Conservation (phyloP, 2,113 vertebrate species). For the Lethenteron camtschaticum region DNA sequence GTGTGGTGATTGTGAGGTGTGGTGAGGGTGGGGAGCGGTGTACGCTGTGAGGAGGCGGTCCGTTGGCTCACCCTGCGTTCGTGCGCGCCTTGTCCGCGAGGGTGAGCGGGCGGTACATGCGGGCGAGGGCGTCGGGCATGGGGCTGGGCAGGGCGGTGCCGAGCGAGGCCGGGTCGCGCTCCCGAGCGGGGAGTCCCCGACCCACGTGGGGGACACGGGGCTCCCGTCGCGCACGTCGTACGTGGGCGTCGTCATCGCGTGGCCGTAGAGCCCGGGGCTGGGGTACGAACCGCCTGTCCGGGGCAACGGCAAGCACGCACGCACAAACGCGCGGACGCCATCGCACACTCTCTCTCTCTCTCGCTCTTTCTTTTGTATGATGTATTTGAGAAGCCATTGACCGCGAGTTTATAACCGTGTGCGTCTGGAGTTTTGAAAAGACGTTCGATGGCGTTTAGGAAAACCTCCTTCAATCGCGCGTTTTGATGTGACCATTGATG, state of each 20-base stretch:
- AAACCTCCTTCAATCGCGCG: background rate
- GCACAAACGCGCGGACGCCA: background rate
- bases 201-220: constrained; percentile 53
- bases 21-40: no score
- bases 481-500: background rate
- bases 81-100: constrained; percentile 60
- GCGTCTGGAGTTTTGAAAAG: background rate
- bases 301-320: background rate
- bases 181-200: constrained; percentile 44
- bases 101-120: constrained; percentile 52
- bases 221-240: constrained; percentile 64
- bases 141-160: constrained; percentile 31
- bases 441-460: background rate
- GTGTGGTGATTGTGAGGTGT: no score
- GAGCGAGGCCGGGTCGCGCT: constrained; percentile 28
- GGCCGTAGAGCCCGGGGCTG: constrained; percentile 52
- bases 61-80: constrained; percentile 42
- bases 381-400: background rate
- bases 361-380: background rate
- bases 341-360: no score
- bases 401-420: background rate
- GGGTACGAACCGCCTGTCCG: constrained; percentile 18
- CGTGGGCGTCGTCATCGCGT: constrained; percentile 50
- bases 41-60: no score
- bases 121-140: constrained; percentile 35